These are phyloP conservation scores for Leptopilina myrica DNA, from an alignment of 2,888 invertebrate genomes.

Conservation along the genomic window DNA sequence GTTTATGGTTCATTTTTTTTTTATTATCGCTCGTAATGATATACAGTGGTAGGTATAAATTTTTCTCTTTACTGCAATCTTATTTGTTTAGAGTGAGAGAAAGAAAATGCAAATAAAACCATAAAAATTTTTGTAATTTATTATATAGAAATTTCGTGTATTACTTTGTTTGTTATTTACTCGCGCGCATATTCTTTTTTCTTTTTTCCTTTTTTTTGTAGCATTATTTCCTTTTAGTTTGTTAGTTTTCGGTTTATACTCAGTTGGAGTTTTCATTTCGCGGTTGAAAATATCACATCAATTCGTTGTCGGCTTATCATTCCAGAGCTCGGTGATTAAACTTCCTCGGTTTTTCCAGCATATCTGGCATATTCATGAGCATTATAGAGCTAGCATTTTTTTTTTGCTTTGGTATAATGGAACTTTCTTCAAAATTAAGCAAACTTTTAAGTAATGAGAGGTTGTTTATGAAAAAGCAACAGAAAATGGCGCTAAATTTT, in stretches of 20 bases:
- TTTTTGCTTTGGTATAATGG: slow-evolving; percentile 12
- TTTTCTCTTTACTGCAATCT: too few species aligned
- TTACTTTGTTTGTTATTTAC: neutral
- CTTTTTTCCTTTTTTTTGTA: neutral
- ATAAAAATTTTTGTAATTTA: too few species aligned
- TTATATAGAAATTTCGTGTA: too few species aligned
- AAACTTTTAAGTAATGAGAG: slow-evolving; percentile 1
- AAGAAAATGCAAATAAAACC: too few species aligned
- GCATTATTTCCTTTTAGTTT: neutral
- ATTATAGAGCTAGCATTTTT: slow-evolving; percentile 18
- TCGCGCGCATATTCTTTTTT: neutral
- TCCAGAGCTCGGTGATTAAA: slow-evolving; percentile 33
- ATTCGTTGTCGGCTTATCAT: slow-evolving; percentile 39
- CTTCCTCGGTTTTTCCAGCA: slow-evolving; percentile 27
- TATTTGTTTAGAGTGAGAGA: too few species aligned
- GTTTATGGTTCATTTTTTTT: neutral
- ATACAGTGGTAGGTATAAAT: too few species aligned
- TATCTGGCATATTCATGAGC: slow-evolving; percentile 35
- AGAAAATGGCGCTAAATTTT: neutral
- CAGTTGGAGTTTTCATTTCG: slow-evolving; percentile 15
- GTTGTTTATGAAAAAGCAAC: neutral
- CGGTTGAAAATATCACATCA: slow-evolving; percentile 24
- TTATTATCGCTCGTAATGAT: too few species aligned
- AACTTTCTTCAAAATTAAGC: slow-evolving; percentile 29
- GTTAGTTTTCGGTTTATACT: neutral